A percentile compares a stretch with the other conserved stretches of the same genome.
These are phyloP conservation scores for Eufriesea mexicana DNA, from an alignment of 1,140 invertebrate genomes.

Conservation along the genomic window DNA sequence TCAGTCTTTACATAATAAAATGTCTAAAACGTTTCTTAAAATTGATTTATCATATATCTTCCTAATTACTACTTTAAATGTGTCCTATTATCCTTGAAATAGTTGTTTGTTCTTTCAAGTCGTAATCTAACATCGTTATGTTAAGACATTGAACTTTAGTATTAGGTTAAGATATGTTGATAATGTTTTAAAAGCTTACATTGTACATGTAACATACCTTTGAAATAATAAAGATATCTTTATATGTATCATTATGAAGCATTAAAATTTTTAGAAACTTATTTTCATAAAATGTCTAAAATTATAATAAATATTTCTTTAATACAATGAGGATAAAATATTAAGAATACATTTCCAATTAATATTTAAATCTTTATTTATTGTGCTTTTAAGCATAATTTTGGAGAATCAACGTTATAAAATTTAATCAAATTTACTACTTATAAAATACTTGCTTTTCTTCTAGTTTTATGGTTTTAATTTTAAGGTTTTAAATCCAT, in stretches of 20 bases:
- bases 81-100: background rate
- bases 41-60: background rate
- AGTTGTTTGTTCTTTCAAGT: background rate
- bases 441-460: too few species aligned
- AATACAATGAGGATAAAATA: too few species aligned
- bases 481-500: too few species aligned
- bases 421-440: too few species aligned
- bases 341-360: too few species aligned
- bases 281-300: background rate
- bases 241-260: background rate
- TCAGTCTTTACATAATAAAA: background rate
- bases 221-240: background rate
- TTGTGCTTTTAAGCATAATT: too few species aligned
- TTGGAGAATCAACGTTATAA: too few species aligned
- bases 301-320: background rate
- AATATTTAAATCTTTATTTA: too few species aligned
- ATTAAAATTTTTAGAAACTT: background rate
- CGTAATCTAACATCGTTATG: background rate
- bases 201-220: background rate
- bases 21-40: too few species aligned
- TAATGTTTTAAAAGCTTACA: background rate
- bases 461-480: too few species aligned
- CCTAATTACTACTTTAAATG: background rate
- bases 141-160: background rate
- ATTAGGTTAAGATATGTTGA: slow-evolving; percentile 11